These are phyloP conservation scores for Megaleporinus macrocephalus DNA, from an alignment of 2,113 vertebrate genomes.

Conservation along the genomic window DNA sequence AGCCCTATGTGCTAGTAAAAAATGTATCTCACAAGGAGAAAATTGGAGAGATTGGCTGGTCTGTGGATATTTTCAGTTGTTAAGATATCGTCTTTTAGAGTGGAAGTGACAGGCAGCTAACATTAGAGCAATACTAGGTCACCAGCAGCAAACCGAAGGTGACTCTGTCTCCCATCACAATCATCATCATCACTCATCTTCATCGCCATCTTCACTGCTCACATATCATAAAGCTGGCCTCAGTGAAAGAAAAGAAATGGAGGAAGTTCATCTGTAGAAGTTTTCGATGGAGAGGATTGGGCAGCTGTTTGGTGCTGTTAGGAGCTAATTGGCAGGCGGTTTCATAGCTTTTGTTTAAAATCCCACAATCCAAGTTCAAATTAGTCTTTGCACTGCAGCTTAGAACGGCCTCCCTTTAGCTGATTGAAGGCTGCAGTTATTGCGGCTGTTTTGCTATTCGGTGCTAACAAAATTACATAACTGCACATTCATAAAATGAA, in stretches of 20 bases:
- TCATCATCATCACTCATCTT: slow-evolving; percentile 13
- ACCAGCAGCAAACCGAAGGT: background rate
- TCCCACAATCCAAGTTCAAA: too few species aligned
- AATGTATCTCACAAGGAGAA: background rate
- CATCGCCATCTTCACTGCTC: background rate
- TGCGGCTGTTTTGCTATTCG: too few species aligned
- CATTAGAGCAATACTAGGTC: background rate
- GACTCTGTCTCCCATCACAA: slow-evolving; percentile 5
- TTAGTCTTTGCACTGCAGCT: too few species aligned
- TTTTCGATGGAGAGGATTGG: background rate
- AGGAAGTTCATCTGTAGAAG: background rate
- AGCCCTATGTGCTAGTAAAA: background rate
- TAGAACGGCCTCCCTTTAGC: too few species aligned
- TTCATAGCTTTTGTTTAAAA: too few species aligned
- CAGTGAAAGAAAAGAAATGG: background rate
- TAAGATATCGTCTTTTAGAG: background rate
- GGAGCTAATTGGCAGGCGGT: background rate
- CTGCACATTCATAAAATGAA: too few species aligned
- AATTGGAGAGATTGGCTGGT: background rate
- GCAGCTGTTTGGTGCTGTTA: background rate
- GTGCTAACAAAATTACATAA: too few species aligned
- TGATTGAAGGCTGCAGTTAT: too few species aligned
- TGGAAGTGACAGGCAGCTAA: slow-evolving; percentile 1
- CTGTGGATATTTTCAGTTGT: background rate
- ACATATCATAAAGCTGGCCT: background rate